Evolutionary conservation across 2,888 invertebrate species (phyloP).

Genomic region (Pterostichus madidus): DNA sequence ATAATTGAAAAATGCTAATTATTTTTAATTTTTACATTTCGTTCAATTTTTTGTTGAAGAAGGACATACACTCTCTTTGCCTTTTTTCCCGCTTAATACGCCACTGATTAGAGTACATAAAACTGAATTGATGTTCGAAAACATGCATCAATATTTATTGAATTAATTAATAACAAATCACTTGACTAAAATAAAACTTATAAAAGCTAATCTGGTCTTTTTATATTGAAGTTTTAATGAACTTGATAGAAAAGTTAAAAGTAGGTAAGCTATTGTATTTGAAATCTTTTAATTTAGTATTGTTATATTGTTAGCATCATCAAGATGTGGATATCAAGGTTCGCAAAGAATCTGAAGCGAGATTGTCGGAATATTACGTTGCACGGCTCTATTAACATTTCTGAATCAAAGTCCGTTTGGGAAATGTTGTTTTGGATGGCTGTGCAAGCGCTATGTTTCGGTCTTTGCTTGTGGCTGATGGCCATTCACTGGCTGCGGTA

Average conservation of each 20-base stretch:
- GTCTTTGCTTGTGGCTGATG: conserved; percentile 59
- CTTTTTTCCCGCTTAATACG: no score
- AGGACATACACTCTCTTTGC: no score
- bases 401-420: conserved; percentile 11
- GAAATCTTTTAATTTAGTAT: not conserved
- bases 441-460: conserved; percentile 41
- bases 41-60: no score
- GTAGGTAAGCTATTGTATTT: not conserved
- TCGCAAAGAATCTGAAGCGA: conserved; percentile 49
- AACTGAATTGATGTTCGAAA: no score
- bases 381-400: conserved; percentile 54
- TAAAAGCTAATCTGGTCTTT: not conserved
- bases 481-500: conserved; percentile 55
- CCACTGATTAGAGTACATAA: no score
- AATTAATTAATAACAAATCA: not conserved
- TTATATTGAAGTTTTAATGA: not conserved
- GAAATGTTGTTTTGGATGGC: conserved; percentile 56
- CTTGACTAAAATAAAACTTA: not conserved
- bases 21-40: no score
- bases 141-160: no score
- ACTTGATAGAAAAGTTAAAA: conserved; percentile 22
- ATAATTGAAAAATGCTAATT: no score
- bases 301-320: not conserved
- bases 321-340: conserved; percentile 39
- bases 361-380: conserved; percentile 47